Evolutionary conservation across 64 coral and sea anemone species (phyloP), one percentile per base, ranked within the genome.

Genomic region (Exaiptasia diaphana): DNA sequence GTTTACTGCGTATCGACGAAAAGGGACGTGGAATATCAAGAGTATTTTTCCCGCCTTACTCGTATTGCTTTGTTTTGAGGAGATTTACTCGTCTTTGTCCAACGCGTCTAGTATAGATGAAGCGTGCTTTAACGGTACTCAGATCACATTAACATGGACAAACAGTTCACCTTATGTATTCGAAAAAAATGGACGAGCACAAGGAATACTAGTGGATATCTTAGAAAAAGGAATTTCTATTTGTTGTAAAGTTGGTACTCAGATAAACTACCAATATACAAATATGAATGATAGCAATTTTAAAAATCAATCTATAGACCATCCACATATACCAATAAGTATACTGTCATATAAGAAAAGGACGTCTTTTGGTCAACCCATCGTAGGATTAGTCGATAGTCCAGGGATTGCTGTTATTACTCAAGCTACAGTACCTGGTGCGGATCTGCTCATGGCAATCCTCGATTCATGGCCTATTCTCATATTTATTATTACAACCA

Each of bases 391-490:
- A 15, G 30, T 95, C 11, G 74, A 89, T n/a, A 77, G 86, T 4
- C 91, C 91, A 3, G 80, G 87, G 21, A 63, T 95, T n/a, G 79
- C 91, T 18, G 55, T 95, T 3, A 53, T 95, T 18, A 49, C 57
- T 75, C 74, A 48, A 45, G 74, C 79, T 50, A 82, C 59, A 33
- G 36, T 89, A 18, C 82, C 91, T 4, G 91, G 91, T 21, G 54
- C 74, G n/a, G 86, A 89, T 26, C 53, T 95, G 13, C 24, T 95
- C 11, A 76, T 71, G 37, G 91, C 91, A 4, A 83, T 95, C 30
- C 54, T 95, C 45, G 74, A 80, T 7, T 76, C 91, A 14, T 95
- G 91, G 91, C 91, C 91, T 37, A 95, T 95, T 53, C 52, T 95
- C 21, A 83, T 95, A 30, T 95, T 95, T 40, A 95, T 95, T 32